Conservation (phyloP, 2,113 vertebrate genomes). For the Ceyx cyanopectus region DNA sequence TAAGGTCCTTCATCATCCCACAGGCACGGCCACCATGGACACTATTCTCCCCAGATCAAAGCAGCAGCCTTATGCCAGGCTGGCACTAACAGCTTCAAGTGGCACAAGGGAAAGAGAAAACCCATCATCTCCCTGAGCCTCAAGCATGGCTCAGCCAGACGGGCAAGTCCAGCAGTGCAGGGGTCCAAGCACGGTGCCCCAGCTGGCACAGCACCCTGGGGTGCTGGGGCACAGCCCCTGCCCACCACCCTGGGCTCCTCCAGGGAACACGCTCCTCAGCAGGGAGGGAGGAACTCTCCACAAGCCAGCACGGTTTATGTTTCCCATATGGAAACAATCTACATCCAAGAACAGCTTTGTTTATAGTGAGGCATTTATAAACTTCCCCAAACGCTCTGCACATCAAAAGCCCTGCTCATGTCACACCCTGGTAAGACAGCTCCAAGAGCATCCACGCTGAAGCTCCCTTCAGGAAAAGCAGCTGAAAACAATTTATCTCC, state of each 20-base stretch:
- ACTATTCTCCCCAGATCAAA: not conserved
- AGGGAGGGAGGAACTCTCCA: constrained; percentile 23
- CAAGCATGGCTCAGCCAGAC: not conserved
- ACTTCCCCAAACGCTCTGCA: not conserved
- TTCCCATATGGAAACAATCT: constrained; percentile 67
- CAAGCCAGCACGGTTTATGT: not conserved
- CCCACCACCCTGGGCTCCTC: not conserved
- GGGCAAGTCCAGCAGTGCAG: not conserved
- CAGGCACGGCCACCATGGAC: not conserved
- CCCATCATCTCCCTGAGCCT: accelerated
- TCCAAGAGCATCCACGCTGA: not conserved
- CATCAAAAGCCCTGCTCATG: constrained; percentile 51
- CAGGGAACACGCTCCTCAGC: not conserved
- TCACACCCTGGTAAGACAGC: constrained; percentile 1
- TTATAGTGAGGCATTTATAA: constrained; percentile 54
- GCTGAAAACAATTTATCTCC: constrained; percentile 27
- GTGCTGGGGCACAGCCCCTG: not conserved
- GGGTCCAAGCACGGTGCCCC: not conserved
- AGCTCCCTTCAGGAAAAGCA: constrained; percentile 18
- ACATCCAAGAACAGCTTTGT: constrained; percentile 47
- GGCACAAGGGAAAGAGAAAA: not conserved
- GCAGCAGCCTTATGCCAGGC: not conserved
- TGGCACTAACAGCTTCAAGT: not conserved
- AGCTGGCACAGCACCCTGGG: not conserved
- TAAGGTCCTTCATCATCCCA: accelerated